Base-by-base conservation (phyloP, 2,113 vertebrate species). In the Ophthalmolycus amberensis region DNA sequence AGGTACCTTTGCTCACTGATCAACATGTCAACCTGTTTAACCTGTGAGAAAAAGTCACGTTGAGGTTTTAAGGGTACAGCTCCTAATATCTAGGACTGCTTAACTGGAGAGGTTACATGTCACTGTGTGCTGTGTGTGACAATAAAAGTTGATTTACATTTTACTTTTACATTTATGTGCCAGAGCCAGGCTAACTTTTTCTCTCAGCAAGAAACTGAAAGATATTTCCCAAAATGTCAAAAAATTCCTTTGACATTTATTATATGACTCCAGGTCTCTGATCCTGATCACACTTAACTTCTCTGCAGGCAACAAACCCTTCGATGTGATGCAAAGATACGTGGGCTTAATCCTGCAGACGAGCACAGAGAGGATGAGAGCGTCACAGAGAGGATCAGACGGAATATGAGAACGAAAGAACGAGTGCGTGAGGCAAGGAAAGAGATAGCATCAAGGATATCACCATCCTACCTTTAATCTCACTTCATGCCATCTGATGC, bases 381-480 rank as follows among this genome's bases (percentile, higher is more conserved):
- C 50, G 62, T 79, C 40, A n/a, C n/a, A 70, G 37, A 66, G 63
- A 25, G 12, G 64, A 87, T 77, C 37, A 74, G 76, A 71, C 29
- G 34, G 11, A 64, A 11, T 7, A 27, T 37, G 46, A 64, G 56
- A 29, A 68, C 46, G 25, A 63, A 62, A 54, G 1, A 83, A 73
- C 46, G 58, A 59, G 58, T 25, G 44, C 56, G 67, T 37, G 60
- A 27, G 70, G 40, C 38, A 58, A 56, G 11, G 42, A 64, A 37
- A 37, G 62, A n/a, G 56, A 68, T 56, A 46, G 5, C 38, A 54
- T 70, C 42, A 25, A 27, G 29, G 20, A 27, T 78, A 27, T 71
- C 52, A 52, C 54, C n/a, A 16, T 20, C 9, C 37, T 58, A 27
- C 40, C 58, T 62, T 48, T 52, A 69, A 78, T 72, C 62, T 72